Percentiles rank a stretch among this genome's conserved stretches.
These are phyloP conservation scores for Lathronympha strigana DNA, from an alignment of 2,888 invertebrate genomes.

Conservation along the genomic window DNA sequence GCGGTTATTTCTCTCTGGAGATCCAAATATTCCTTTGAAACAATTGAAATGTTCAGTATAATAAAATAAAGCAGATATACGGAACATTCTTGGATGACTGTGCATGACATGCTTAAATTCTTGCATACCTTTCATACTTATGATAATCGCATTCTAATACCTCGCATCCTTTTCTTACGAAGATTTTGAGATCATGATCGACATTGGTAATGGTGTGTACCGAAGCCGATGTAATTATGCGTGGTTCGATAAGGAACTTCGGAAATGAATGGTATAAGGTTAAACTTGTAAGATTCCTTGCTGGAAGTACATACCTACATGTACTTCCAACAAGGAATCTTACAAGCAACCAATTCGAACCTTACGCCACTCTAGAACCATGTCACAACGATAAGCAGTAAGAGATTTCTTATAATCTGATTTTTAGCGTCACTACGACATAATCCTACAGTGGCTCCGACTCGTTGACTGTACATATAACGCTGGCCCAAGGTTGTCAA, in stretches of 20 bases:
- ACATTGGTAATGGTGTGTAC: conserved; percentile 24
- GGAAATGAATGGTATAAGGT: not conserved
- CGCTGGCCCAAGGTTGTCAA: too few species aligned
- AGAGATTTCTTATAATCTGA: too few species aligned
- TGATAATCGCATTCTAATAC: not conserved
- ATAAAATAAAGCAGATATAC: conserved; percentile 2
- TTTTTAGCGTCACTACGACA: too few species aligned
- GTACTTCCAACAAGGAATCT: too few species aligned
- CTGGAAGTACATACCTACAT: too few species aligned
- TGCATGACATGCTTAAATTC: conserved; percentile 30
- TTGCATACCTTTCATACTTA: conserved; percentile 23
- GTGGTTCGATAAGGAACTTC: conserved; percentile 1
- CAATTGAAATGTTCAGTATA: conserved; percentile 14
- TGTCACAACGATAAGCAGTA: too few species aligned
- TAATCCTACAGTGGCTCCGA: too few species aligned
- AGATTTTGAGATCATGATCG: conserved; percentile 26
- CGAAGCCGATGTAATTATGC: conserved; percentile 32
- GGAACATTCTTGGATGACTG: conserved; percentile 13
- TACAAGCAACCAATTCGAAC: too few species aligned
- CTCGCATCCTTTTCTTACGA: too few species aligned
- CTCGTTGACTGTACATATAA: too few species aligned
- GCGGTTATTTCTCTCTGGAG: not conserved
- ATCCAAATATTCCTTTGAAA: not conserved
- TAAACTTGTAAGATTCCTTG: too few species aligned
- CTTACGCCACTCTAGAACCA: too few species aligned